Evolutionary conservation across 2,888 invertebrate genomes (phyloP), one percentile per base, ranked within the genome.

Genomic region (Nomada hirtipes): DNA sequence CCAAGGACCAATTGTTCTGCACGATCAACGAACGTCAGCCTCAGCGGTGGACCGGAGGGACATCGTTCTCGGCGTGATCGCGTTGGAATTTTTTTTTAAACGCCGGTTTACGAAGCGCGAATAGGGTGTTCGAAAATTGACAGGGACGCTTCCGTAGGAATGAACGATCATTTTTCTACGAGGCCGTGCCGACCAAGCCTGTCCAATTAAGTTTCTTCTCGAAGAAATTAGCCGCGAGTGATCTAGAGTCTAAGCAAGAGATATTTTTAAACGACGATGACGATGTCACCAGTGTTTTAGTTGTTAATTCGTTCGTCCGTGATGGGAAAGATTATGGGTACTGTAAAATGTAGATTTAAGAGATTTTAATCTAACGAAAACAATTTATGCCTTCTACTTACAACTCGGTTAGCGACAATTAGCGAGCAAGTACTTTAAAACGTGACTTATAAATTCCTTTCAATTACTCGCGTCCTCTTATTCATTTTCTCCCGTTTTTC

Each of bases 321-420:
- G 59, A 73, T 10, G 29, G 36, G 36, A 36, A 13, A 44, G 29
- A 13, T 47, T n/a, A 59, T 44, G 52, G 42, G 23, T 44, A 68
- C 7, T 69, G 73, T 68, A 60, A 73, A 44, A 47, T 23, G 47
- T 81, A 81, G 81, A 13, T 67, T 60, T 79, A 81, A 81, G 78
- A 3, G 4, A 60, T 65, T 20, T 61, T 52, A 44, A 63, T 47
- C 7, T 67, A 61, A 59, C 50, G 26, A 80, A 60, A 60, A 29
- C 15, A 70, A 59, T 44, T 60, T 7, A 59, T 29, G 42, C 57
- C 36, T 50, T 69, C 29, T 42, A 47, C 29, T 7, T 70, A 36
- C 11, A 36, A 36, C 7, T 36, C 4, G 15, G 29, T 42, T 50
- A 64, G 36, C n/a, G 64, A 65, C 42, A 60, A 9, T 4, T 29